A percentile compares a stretch with the other conserved stretches of the same genome.
phyloP scores from a whole-genome alignment of 2,888 invertebrate genomes.

The Lasioglossum marginatum region DNA sequence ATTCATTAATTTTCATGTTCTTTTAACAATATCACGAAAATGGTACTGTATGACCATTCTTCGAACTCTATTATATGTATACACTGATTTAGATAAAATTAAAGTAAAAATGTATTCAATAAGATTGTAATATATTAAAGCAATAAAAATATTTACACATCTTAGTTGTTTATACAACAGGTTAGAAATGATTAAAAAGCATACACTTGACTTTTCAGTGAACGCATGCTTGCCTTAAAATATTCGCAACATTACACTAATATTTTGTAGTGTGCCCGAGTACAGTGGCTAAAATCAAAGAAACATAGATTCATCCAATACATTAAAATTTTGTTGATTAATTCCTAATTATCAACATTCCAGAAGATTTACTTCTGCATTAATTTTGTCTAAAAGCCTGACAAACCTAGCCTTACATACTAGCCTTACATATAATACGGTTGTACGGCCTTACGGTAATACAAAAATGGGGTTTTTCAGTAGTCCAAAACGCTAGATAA shows the following conservation, averaged over 20 bases:
- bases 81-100: neutral
- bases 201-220: no score
- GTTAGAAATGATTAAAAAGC: neutral
- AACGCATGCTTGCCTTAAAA: neutral
- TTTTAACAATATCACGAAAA: neutral
- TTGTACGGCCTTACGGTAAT: no score
- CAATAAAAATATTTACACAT: neutral
- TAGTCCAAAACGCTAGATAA: no score
- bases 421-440: no score
- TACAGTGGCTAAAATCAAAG: neutral
- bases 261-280: neutral
- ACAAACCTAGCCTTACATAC: no score
- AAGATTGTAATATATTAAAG: neutral
- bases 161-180: neutral
- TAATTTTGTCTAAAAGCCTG: neutral
- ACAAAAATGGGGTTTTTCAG: no score
- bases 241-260: neutral
- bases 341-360: neutral
- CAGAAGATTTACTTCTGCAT: neutral
- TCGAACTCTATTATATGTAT: neutral
- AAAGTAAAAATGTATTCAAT: neutral
- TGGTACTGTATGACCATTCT: neutral
- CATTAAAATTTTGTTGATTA: neutral
- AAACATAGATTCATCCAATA: neutral
- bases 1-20: neutral